Conservation (phyloP, 2,113 vertebrate species). For the Halcyon senegalensis region DNA sequence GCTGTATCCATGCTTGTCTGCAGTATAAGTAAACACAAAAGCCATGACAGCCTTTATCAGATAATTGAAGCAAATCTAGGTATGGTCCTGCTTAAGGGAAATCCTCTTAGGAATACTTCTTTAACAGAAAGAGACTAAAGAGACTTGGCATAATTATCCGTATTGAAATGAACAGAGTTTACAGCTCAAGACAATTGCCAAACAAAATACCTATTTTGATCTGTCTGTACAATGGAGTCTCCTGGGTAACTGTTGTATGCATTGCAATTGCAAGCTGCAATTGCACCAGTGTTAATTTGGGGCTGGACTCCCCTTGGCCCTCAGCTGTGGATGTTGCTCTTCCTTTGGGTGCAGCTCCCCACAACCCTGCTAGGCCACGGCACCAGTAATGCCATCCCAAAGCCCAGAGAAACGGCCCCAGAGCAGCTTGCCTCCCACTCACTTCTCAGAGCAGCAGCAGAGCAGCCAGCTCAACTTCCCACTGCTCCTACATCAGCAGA, state of each 20-base stretch:
- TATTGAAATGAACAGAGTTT: neutral
- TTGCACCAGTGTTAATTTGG: neutral
- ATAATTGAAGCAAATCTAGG: neutral
- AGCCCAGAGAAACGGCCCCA: neutral
- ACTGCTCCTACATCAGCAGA: accelerated
- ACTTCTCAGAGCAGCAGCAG: neutral
- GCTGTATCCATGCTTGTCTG: neutral
- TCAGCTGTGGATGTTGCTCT: neutral
- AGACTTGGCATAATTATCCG: neutral
- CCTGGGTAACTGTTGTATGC: neutral
- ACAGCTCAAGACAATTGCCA: neutral
- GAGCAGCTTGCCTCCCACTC: neutral
- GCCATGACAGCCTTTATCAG: neutral
- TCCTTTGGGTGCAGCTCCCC: neutral
- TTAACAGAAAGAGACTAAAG: neutral
- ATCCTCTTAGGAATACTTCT: neutral
- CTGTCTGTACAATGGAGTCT: neutral
- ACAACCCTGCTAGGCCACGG: neutral
- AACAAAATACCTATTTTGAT: neutral
- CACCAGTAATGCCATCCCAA: accelerated
- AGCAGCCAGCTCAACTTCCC: neutral
- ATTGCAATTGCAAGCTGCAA: neutral
- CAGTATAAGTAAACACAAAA: neutral
- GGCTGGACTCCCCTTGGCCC: neutral
- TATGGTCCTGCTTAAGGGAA: neutral